Evolutionary conservation across 2,113 vertebrate genomes (phyloP).

Genomic region (Xiphophorus couchianus): DNA sequence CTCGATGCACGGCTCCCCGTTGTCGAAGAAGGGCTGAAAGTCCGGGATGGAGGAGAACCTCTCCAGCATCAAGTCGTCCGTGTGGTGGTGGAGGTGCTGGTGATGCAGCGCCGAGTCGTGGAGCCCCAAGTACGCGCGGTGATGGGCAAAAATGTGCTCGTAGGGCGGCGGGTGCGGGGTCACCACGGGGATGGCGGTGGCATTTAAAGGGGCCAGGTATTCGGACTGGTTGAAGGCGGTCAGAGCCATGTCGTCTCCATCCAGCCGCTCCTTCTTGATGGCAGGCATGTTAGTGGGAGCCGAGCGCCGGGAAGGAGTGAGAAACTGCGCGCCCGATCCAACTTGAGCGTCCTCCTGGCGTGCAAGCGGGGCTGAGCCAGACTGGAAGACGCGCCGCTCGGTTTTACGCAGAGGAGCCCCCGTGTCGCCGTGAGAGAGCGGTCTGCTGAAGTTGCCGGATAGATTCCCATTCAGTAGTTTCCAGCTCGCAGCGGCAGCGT

Average conservation of each 20-base stretch:
- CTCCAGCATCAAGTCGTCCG: slow-evolving; percentile 91
- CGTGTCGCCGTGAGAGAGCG: slow-evolving; percentile 77
- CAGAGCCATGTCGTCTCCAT: slow-evolving; percentile 93
- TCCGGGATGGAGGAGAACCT: slow-evolving; percentile 91
- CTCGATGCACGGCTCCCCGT: slow-evolving; percentile 97
- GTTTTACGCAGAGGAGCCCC: slow-evolving; percentile 77
- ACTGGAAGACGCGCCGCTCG: slow-evolving; percentile 80
- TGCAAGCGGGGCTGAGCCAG: slow-evolving; percentile 73
- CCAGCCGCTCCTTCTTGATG: slow-evolving; percentile 94
- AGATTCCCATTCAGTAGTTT: slow-evolving; percentile 82
- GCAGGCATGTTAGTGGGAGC: slow-evolving; percentile 90
- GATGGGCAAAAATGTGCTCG: slow-evolving; percentile 88
- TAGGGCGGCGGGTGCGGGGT: slow-evolving; percentile 89
- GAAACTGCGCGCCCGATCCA: slow-evolving; percentile 73
- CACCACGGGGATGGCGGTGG: slow-evolving; percentile 88
- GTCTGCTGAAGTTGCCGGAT: slow-evolving; percentile 77
- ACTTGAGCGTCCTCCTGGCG: slow-evolving; percentile 78
- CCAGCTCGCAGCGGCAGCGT: slow-evolving; percentile 76
- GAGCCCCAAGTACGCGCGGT: slow-evolving; percentile 87
- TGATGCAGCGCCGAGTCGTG: slow-evolving; percentile 82
- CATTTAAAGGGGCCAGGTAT: slow-evolving; percentile 89
- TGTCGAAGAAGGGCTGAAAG: slow-evolving; percentile 95
- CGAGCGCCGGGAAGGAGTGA: slow-evolving; percentile 80
- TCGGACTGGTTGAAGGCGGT: slow-evolving; percentile 90
- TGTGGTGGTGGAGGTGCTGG: slow-evolving; percentile 84